Conservation (phyloP, 2,888 invertebrate species). For the Lepetodrilus schrolli region DNA sequence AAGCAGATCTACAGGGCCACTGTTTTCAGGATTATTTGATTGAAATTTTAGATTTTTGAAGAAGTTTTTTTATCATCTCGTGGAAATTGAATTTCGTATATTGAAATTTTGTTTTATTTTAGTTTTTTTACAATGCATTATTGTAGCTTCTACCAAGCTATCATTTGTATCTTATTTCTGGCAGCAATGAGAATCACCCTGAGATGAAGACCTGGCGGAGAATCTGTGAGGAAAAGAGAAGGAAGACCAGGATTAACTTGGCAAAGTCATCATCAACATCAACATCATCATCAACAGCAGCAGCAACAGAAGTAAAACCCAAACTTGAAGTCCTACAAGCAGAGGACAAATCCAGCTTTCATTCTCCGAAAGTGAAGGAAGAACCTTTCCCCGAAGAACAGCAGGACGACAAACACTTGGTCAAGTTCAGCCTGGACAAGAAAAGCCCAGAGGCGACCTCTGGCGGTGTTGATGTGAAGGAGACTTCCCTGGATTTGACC, state of each 20-base stretch:
- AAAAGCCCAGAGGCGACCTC: not conserved
- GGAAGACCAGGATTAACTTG: not conserved
- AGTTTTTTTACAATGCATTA: too few species aligned
- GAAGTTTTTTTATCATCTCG: too few species aligned
- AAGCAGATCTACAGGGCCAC: too few species aligned
- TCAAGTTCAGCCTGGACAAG: not conserved
- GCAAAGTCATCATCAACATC: constrained; percentile 3
- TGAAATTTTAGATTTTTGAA: too few species aligned
- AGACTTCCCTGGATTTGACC: not conserved
- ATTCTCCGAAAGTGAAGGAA: not conserved
- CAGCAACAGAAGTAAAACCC: not conserved
- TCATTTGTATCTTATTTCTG: too few species aligned
- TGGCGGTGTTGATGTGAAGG: not conserved
- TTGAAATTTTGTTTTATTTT: too few species aligned
- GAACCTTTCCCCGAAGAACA: not conserved
- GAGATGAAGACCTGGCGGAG: constrained; percentile 45
- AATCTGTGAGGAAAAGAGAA: not conserved
- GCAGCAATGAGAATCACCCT: constrained; percentile 54
- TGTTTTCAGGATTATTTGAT: too few species aligned
- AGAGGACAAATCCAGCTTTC: not conserved
- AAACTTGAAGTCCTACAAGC: too few species aligned
- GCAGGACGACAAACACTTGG: not conserved
- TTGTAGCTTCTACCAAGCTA: too few species aligned
- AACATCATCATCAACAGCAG: not conserved
- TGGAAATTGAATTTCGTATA: too few species aligned